phyloP scores from a whole-genome alignment of 1,140 invertebrate genomes.

The Hylaeus anthracinus region DNA sequence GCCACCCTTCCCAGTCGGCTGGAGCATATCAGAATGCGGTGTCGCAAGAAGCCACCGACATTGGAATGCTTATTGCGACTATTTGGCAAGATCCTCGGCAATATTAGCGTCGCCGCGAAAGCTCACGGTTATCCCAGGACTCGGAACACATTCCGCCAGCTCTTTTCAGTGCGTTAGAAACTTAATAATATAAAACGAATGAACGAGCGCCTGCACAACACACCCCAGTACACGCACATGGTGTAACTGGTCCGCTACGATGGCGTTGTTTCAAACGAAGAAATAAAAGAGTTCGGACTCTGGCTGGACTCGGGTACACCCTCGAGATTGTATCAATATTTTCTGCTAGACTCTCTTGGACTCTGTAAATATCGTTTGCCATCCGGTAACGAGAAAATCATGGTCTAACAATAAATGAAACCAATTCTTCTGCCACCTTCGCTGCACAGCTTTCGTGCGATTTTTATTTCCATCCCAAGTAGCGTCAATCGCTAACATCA shows the following conservation, averaged over 20 bases:
- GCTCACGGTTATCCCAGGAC: slow-evolving; percentile 39
- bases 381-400: neutral
- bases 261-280: slow-evolving; percentile 15
- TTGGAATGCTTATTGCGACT: slow-evolving; percentile 67
- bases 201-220: neutral
- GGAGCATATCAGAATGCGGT: slow-evolving; percentile 48
- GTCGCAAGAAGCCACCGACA: slow-evolving; percentile 46
- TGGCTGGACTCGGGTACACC: neutral
- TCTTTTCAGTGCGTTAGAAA: slow-evolving; percentile 63
- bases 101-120: slow-evolving; percentile 56
- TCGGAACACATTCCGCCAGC: slow-evolving; percentile 29
- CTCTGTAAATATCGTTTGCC: slow-evolving; percentile 55
- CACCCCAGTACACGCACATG: neutral
- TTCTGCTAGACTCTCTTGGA: slow-evolving; percentile 34
- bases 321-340: slow-evolving; percentile 55
- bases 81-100: slow-evolving; percentile 66
- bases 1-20: neutral
- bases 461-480: neutral
- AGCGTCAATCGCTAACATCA: neutral
- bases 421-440: neutral
- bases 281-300: slow-evolving; percentile 53
- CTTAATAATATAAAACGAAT: slow-evolving; percentile 63
- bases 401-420: neutral
- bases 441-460: neutral
- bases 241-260: neutral